Evolutionary conservation across 2,797 vertebrate species (phyloP).

Genomic region (Amphiprion clarkii): DNA sequence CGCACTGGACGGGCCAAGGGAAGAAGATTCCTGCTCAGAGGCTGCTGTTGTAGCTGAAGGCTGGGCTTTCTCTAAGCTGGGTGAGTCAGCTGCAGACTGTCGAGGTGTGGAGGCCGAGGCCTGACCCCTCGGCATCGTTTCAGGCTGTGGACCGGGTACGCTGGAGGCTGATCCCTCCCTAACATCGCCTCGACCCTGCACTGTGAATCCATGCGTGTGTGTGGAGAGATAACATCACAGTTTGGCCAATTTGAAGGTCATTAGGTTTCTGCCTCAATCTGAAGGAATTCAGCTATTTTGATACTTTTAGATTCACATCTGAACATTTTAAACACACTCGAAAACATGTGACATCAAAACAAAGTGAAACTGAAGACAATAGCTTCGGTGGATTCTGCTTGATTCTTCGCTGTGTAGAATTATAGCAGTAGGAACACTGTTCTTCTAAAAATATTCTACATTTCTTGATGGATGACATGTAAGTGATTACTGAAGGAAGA

Average conservation of each 20-base stretch:
- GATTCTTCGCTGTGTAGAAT: background rate
- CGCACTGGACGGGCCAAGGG: conserved; percentile 36
- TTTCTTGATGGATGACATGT: background rate
- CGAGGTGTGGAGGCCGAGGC: conserved; percentile 43
- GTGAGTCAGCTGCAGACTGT: conserved; percentile 35
- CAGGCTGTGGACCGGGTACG: conserved; percentile 38
- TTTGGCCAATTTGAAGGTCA: conserved; percentile 51
- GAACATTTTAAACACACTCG: background rate
- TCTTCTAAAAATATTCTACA: no score
- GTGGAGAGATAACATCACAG: conserved; percentile 74
- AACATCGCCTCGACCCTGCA: conserved; percentile 40
- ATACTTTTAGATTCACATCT: background rate
- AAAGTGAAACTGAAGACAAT: no score
- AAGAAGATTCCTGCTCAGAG: conserved; percentile 32
- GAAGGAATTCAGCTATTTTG: background rate
- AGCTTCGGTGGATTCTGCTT: no score
- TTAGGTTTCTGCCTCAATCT: conserved; percentile 7
- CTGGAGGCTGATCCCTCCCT: conserved; percentile 50
- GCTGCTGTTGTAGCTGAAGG: conserved; percentile 39
- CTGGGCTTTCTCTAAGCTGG: conserved; percentile 46
- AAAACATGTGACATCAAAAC: no score
- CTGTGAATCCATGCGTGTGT: conserved; percentile 64
- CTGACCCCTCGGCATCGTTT: conserved; percentile 19
- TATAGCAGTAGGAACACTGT: background rate
- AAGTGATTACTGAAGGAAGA: background rate